Conservation (phyloP, 1,140 invertebrate species). For the Drosophila malerkotliana region DNA sequence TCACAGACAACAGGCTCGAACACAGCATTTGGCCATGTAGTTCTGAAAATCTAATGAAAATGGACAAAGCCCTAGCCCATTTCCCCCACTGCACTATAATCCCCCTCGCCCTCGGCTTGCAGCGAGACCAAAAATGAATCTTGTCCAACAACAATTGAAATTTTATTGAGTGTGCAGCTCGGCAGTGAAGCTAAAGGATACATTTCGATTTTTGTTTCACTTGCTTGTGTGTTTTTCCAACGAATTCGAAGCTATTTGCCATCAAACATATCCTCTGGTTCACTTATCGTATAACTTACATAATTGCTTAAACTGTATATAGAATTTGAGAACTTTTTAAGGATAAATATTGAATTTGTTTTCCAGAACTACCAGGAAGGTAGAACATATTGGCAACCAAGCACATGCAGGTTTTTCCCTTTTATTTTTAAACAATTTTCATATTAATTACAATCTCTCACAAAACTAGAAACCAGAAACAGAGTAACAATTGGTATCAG, state of each 20-base stretch:
- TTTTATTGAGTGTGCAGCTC: conserved; percentile 55
- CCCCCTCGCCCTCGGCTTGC: conserved; percentile 11
- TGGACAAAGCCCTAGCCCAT: conserved; percentile 31
- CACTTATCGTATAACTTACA: conserved; percentile 64
- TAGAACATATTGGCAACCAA: no score
- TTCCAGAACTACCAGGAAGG: no score
- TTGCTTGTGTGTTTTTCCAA: conserved; percentile 61
- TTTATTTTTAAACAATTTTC: conserved; percentile 10
- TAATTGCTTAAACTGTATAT: conserved; percentile 72
- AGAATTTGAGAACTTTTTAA: conserved; percentile 59
- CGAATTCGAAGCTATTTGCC: conserved; percentile 69
- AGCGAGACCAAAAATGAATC: conserved; percentile 19
- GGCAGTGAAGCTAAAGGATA: not conserved
- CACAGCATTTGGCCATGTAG: conserved; percentile 14
- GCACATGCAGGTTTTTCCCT: not conserved
- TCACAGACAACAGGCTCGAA: conserved; percentile 40
- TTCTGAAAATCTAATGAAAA: conserved; percentile 74
- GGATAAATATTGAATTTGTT: conserved; percentile 31
- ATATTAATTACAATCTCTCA: conserved; percentile 5
- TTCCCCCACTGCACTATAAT: not conserved
- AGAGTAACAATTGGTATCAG: not conserved
- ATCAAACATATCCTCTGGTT: conserved; percentile 23
- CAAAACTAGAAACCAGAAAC: not conserved
- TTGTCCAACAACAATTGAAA: conserved; percentile 65
- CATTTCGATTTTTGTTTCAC: conserved; percentile 52